Base-by-base conservation (phyloP, 2,797 vertebrate genomes). In the Perodicticus potto region DNA sequence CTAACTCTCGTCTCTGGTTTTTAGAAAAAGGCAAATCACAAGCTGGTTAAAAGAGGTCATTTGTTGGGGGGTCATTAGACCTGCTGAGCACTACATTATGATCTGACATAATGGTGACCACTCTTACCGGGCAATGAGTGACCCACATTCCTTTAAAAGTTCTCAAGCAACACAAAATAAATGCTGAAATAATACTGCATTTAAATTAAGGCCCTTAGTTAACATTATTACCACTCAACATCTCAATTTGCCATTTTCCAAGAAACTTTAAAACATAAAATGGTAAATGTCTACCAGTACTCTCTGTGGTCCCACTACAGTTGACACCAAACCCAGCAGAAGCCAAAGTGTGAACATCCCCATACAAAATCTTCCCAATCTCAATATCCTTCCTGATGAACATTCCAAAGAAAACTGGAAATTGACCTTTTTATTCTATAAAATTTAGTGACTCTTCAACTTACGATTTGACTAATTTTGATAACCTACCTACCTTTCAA, bases 371-470 rank as follows among this genome's bases (percentile, higher is more conserved):
- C 74, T 61, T 32, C 20, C 61, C 83, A n/a, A 11, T 43, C 12
- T 86, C 20, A 74, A 40, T 32, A 88, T 70, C 14, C 43, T 73
- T 92, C 65, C 59, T 65, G 27, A 34, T 76, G 27, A 83, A 83
- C 5, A 85, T 76, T 49, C 74, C 86, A 29, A 32, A 61, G 80
- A 72, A 93, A 96, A 43, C 22, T 76, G 7, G 1, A 76, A 94
- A 91, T 8, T 37, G 20, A 20, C 34, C 3, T 70, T 77, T 73
- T 94, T 25, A 20, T 72, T 81, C 72, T 76, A 88, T 10, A 74
- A 78, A 80, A 87, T 70, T 91, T 29, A 92, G 20, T 69, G 83
- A 91, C 23, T 94, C 73, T 45, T 96, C 70, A 69, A 92, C 27
- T 45, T n/a, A 81, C 3, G 84, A 69, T 63, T 53, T 93, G 59